These are phyloP conservation scores for Entelurus aequoreus DNA, from an alignment of 2,113 vertebrate genomes.

Conservation along the genomic window DNA sequence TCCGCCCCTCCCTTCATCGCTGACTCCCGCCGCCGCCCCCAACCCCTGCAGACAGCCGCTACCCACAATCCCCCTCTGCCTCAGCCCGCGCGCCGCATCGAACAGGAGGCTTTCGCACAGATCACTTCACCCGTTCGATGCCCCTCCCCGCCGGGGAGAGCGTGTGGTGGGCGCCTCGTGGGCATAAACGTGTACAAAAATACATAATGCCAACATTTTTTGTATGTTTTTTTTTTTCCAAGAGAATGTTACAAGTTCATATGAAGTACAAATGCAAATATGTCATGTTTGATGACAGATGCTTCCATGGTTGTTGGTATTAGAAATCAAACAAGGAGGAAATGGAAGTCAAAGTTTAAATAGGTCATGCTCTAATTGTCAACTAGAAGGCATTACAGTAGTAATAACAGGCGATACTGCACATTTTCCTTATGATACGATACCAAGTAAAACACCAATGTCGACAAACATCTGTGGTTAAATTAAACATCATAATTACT, in stretches of 20 bases:
- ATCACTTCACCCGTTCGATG: slow-evolving; percentile 72
- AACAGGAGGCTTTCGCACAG: slow-evolving; percentile 74
- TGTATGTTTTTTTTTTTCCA: neutral
- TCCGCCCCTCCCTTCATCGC: slow-evolving; percentile 41
- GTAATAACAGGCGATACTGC: no score
- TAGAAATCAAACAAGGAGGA: no score
- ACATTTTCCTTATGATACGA: no score
- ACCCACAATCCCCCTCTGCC: slow-evolving; percentile 72
- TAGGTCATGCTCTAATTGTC: no score
- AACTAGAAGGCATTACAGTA: no score
- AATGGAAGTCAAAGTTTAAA: no score
- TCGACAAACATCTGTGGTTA: no score
- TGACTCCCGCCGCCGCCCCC: slow-evolving; percentile 26
- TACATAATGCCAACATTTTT: neutral
- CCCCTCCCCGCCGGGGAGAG: slow-evolving; percentile 56
- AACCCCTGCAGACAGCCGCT: slow-evolving; percentile 68
- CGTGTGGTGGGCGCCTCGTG: slow-evolving; percentile 9
- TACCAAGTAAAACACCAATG: no score
- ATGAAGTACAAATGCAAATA: neutral
- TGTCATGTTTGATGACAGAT: neutral
- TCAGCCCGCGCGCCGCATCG: slow-evolving; percentile 57
- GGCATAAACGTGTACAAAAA: slow-evolving; percentile 3
- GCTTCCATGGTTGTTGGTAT: no score
- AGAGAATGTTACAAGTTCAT: neutral
- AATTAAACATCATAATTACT: no score